phyloP scores from a whole-genome alignment of 2,888 invertebrate species.

The Leucania comma region DNA sequence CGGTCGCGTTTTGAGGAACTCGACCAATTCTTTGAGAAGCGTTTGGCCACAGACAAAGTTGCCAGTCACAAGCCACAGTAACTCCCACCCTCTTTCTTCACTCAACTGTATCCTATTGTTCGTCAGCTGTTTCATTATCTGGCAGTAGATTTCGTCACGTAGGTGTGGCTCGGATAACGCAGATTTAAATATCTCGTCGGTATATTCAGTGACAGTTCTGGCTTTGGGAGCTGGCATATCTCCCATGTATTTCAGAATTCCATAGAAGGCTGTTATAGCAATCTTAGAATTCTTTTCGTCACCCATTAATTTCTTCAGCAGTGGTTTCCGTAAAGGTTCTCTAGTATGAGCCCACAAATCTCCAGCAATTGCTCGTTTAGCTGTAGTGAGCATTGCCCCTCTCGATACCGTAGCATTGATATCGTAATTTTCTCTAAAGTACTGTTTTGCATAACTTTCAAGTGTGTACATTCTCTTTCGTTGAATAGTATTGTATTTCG shows the following conservation, averaged over 20 bases:
- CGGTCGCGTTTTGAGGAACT: conserved; percentile 94
- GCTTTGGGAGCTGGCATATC: conserved; percentile 96
- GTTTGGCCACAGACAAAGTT: conserved; percentile 95
- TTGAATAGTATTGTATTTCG: conserved; percentile 90
- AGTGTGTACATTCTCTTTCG: conserved; percentile 95
- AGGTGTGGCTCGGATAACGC: conserved; percentile 94
- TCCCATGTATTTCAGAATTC: conserved; percentile 95
- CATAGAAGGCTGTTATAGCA: conserved; percentile 94
- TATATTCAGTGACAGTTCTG: conserved; percentile 95
- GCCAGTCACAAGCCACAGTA: conserved; percentile 97
- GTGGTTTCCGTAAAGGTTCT: conserved; percentile 95
- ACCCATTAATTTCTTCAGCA: conserved; percentile 93
- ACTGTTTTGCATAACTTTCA: conserved; percentile 95
- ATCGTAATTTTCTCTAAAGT: conserved; percentile 92
- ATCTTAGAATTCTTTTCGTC: conserved; percentile 93
- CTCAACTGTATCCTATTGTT: conserved; percentile 96
- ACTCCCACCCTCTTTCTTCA: conserved; percentile 98
- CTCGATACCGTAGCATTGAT: conserved; percentile 90
- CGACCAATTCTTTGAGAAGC: conserved; percentile 94
- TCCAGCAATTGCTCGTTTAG: conserved; percentile 92
- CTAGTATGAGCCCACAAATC: conserved; percentile 96
- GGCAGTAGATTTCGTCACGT: conserved; percentile 98
- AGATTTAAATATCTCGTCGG: conserved; percentile 96
- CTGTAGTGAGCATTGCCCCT: conserved; percentile 92
- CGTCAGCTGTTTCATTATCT: conserved; percentile 98